phyloP scores from a whole-genome alignment of 1,140 invertebrate genomes.

The Platyura marginata region DNA sequence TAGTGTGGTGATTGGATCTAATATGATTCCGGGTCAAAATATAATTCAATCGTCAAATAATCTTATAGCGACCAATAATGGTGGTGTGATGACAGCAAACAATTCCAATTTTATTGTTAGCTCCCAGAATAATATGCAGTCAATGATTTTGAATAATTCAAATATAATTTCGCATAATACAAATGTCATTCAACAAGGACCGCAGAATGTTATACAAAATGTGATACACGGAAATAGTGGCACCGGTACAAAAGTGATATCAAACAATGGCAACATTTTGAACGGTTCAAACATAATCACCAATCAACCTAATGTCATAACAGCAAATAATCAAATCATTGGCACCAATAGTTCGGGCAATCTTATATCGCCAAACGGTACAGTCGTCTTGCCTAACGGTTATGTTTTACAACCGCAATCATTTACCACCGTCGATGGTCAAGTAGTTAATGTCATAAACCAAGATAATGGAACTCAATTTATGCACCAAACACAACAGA shows the following conservation, averaged over 20 bases:
- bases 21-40: background rate
- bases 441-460: slow-evolving; percentile 42
- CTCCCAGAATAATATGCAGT: background rate
- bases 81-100: background rate
- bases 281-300: background rate
- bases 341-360: background rate
- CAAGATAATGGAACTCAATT: slow-evolving; percentile 26
- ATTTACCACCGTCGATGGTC: slow-evolving; percentile 33
- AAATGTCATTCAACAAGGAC: background rate
- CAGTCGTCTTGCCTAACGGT: slow-evolving; percentile 60
- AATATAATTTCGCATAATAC: background rate
- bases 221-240: background rate
- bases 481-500: slow-evolving; percentile 26
- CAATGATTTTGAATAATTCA: slow-evolving; percentile 2
- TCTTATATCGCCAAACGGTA: slow-evolving; percentile 31
- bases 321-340: background rate
- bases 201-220: background rate
- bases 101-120: slow-evolving; percentile 1
- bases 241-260: background rate
- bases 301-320: background rate
- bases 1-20: background rate
- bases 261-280: background rate
- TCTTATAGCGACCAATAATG: background rate
- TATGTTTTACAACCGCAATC: slow-evolving; percentile 44
- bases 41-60: slow-evolving; percentile 1